A percentile compares a stretch with the other conserved stretches of the same genome.
Evolutionary conservation across 2,888 invertebrate genomes (phyloP).

Genomic region (Drosophila antonietae): DNA sequence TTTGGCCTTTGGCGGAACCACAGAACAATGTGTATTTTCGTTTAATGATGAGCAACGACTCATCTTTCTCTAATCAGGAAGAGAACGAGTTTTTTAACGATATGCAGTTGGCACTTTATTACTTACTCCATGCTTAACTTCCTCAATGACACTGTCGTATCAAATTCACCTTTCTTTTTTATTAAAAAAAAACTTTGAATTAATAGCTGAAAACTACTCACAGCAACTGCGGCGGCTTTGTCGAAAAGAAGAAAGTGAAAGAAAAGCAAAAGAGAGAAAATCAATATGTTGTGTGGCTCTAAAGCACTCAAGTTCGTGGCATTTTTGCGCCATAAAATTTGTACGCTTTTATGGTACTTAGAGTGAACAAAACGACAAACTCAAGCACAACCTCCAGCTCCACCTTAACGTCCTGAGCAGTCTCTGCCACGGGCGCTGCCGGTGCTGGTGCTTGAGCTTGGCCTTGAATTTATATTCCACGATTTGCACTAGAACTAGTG

Average conservation of each 20-base stretch:
- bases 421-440: neutral
- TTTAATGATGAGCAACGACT: neutral
- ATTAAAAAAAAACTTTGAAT: too few species aligned
- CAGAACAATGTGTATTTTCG: too few species aligned
- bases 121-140: neutral
- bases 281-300: constrained; percentile 48
- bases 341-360: constrained; percentile 74
- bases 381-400: constrained; percentile 36
- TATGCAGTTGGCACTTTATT: neutral
- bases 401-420: constrained; percentile 5
- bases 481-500: constrained; percentile 51
- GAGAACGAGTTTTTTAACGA: neutral
- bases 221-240: neutral
- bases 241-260: constrained; percentile 12
- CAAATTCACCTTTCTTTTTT: too few species aligned
- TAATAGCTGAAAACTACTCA: constrained; percentile 9
- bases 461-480: constrained; percentile 64
- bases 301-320: constrained; percentile 49
- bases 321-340: constrained; percentile 69
- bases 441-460: constrained; percentile 26
- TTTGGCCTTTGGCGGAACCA: too few species aligned
- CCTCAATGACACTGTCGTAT: too few species aligned
- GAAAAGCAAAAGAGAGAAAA: constrained; percentile 30
- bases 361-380: constrained; percentile 64
- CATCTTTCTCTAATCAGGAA: neutral